Evolutionary conservation across 37 sponge, comb jelly and placozoan species (phyloP), one percentile per base, ranked within the genome.

Genomic region (Diacarnus erythraeanus): DNA sequence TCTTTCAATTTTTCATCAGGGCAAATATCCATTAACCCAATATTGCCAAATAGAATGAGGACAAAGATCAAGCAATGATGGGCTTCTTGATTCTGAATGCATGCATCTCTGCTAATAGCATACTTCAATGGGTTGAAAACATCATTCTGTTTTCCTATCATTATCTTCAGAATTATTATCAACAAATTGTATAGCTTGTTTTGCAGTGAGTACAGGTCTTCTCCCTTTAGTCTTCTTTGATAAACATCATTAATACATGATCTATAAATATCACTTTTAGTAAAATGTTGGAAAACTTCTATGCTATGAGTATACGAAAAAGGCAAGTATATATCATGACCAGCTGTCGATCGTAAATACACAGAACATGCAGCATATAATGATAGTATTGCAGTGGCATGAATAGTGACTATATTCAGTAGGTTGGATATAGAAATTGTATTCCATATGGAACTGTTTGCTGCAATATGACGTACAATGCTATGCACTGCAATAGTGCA

Each of bases 91-190:
- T 38, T 76, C 23, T 59, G 60, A n/a, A 76, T 25, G 35, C 61
- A 76, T 2, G 22, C 0, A 18, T 59, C 61, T 1, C 6, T 37
- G 1, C 18, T 0, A 1, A 76, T 27, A 15, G 82, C 74, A 72
- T 71, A 71, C n/a, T 26, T 81, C 38, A 88, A 72, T 2, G 81
- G 41, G 38, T 82, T 42, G 15, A 81, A 88, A 39, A 44, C 22
- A 2, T 43, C 18, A 34, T 68, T 37, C 2, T 59, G 23, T 39
- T 37, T 36, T 26, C 84, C 84, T 20, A 83, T 25, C 15, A 83
- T 35, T 41, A 76, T 22, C 8, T 51, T 33, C 41, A 83, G 17
- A 43, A 66, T 33, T 2, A 30, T n/a, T 18, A 21, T 22, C 4
- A 83, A 26, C 1, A 75, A 36, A 1, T 69, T 38, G 1, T 21